phyloP scores from a whole-genome alignment of 2,888 invertebrate species.

The Campopleginae sp. region DNA sequence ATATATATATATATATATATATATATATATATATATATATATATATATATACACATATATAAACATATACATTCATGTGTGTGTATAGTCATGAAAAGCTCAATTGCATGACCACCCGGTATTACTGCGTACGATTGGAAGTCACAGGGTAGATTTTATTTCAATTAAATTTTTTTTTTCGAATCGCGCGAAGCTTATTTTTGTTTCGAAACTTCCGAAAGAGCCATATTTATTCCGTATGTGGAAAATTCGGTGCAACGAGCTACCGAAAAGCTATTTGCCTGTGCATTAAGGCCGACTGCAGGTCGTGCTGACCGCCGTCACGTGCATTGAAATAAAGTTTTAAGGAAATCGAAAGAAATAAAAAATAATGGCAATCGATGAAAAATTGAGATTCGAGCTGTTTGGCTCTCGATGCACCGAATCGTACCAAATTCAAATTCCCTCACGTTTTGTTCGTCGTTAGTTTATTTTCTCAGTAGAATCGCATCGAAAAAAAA shows the following conservation, averaged over 20 bases:
- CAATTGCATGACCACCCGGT: slow-evolving; percentile 79
- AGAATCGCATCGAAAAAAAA: slow-evolving; percentile 68
- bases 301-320: slow-evolving; percentile 54
- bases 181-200: slow-evolving; percentile 54
- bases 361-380: slow-evolving; percentile 3
- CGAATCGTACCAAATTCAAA: slow-evolving; percentile 53
- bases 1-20: slow-evolving; percentile 50
- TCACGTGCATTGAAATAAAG: slow-evolving; percentile 57
- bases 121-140: slow-evolving; percentile 68
- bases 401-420: slow-evolving; percentile 48
- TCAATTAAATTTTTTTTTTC: slow-evolving; percentile 47
- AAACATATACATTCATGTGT: slow-evolving; percentile 71
- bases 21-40: slow-evolving; percentile 35
- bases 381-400: slow-evolving; percentile 40
- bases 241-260: slow-evolving; percentile 60
- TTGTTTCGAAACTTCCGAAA: slow-evolving; percentile 31
- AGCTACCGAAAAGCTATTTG: slow-evolving; percentile 58
- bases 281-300: slow-evolving; percentile 66
- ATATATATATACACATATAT: slow-evolving; percentile 63
- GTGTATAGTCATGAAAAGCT: slow-evolving; percentile 81
- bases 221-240: slow-evolving; percentile 14
- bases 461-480: slow-evolving; percentile 38
- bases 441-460: not conserved
- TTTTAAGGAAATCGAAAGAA: not conserved
- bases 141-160: slow-evolving; percentile 67